phyloP scores from a whole-genome alignment of 1,140 invertebrate genomes.

The Megalonaias nervosa region DNA sequence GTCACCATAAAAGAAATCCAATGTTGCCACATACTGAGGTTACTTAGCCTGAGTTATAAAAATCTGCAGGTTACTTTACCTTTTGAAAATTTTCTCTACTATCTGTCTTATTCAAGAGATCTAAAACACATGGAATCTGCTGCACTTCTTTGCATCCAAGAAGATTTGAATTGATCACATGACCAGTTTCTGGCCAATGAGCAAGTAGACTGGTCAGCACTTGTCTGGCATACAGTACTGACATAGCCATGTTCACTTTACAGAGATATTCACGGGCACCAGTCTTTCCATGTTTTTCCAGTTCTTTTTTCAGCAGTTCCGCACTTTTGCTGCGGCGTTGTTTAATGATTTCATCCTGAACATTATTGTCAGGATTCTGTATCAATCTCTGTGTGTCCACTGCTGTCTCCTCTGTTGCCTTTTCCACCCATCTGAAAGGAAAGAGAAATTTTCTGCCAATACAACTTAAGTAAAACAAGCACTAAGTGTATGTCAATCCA shows the following conservation, averaged over 20 bases:
- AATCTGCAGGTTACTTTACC: conserved; percentile 37
- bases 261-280: conserved; percentile 57
- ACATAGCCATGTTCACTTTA: conserved; percentile 65
- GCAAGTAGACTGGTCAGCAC: conserved; percentile 63
- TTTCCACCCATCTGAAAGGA: conserved; percentile 47
- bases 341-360: conserved; percentile 59
- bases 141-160: conserved; percentile 63
- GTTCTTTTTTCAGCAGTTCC: conserved; percentile 63
- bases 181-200: conserved; percentile 62
- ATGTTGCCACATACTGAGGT: background rate
- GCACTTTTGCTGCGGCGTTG: conserved; percentile 62
- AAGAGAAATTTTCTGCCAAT: background rate
- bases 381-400: conserved; percentile 59
- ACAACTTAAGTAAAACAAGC: no score
- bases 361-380: conserved; percentile 52
- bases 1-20: background rate
- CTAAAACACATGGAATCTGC: conserved; percentile 67
- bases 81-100: conserved; percentile 58
- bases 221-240: conserved; percentile 65
- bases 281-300: conserved; percentile 63
- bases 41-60: background rate
- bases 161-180: conserved; percentile 61
- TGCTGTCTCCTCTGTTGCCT: conserved; percentile 58
- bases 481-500: no score
- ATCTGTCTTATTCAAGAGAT: conserved; percentile 65